Percentiles rank a stretch among this genome's conserved stretches.
Conservation (phyloP, 1,140 invertebrate species). For the Euwallacea fornicatus region DNA sequence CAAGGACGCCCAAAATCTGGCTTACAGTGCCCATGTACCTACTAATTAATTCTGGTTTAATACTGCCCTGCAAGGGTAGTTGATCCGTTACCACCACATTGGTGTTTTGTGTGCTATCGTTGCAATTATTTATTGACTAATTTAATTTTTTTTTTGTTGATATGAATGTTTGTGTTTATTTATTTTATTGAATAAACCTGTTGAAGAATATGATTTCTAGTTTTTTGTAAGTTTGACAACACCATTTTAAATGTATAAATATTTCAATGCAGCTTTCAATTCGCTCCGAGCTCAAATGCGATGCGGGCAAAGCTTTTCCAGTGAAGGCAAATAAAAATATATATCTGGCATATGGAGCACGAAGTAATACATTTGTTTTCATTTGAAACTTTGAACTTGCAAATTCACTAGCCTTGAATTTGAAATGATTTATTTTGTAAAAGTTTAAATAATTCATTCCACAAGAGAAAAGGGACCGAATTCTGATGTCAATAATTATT, state of each 20-base stretch:
- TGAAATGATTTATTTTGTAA: no score
- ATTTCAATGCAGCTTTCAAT: no score
- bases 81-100: constrained; percentile 47
- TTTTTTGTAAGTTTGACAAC: not conserved
- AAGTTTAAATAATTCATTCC: no score
- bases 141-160: constrained; percentile 8
- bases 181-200: constrained; percentile 5
- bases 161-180: not conserved
- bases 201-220: not conserved
- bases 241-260: not conserved
- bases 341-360: no score
- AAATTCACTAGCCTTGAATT: no score
- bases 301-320: no score
- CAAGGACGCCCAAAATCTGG: constrained; percentile 60
- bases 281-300: no score
- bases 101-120: constrained; percentile 42
- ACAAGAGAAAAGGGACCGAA: no score
- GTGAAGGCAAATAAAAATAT: no score
- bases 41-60: constrained; percentile 37
- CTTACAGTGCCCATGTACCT: constrained; percentile 65
- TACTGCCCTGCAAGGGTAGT: not conserved
- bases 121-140: constrained; percentile 47
- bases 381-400: no score
- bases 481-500: no score
- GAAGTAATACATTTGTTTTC: no score